A percentile compares a stretch with the other conserved stretches of the same genome.
These are phyloP conservation scores for Salmo trutta DNA, from an alignment of 2,797 vertebrate genomes.

Conservation along the genomic window DNA sequence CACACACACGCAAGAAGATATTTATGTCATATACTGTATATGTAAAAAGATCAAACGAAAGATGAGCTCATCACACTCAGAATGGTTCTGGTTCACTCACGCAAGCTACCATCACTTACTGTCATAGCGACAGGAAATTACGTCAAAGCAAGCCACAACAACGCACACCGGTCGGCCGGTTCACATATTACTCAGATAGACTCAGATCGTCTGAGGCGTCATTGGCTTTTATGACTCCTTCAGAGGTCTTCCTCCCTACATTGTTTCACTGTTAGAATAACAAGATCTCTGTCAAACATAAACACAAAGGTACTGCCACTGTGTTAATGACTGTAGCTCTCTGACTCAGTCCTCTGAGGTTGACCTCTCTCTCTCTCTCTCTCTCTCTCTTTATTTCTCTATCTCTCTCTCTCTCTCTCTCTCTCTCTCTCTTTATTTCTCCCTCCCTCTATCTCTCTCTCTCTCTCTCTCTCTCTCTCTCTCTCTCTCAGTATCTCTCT, in stretches of 20 bases:
- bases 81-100: slow-evolving; percentile 47
- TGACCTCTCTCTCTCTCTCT: not conserved
- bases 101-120: slow-evolving; percentile 23
- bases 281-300: slow-evolving; percentile 51
- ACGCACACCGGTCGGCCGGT: slow-evolving; percentile 15
- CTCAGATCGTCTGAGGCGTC: slow-evolving; percentile 28
- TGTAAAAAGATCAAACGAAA: slow-evolving; percentile 12
- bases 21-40: no score
- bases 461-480: no score
- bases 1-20: not conserved
- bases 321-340: slow-evolving; percentile 56
- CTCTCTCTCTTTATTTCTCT: no score
- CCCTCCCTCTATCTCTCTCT: no score
- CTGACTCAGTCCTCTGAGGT: slow-evolving; percentile 53
- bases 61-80: not conserved
- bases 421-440: no score
- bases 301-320: slow-evolving; percentile 36
- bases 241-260: slow-evolving; percentile 35
- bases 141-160: slow-evolving; percentile 41
- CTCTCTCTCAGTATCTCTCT: no score
- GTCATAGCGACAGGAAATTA: slow-evolving; percentile 52
- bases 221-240: slow-evolving; percentile 53
- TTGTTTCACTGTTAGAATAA: slow-evolving; percentile 64
- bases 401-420: no score
- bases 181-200: slow-evolving; percentile 40